These are phyloP conservation scores for Empis stercorea DNA, from an alignment of 2,888 invertebrate genomes.

Conservation along the genomic window DNA sequence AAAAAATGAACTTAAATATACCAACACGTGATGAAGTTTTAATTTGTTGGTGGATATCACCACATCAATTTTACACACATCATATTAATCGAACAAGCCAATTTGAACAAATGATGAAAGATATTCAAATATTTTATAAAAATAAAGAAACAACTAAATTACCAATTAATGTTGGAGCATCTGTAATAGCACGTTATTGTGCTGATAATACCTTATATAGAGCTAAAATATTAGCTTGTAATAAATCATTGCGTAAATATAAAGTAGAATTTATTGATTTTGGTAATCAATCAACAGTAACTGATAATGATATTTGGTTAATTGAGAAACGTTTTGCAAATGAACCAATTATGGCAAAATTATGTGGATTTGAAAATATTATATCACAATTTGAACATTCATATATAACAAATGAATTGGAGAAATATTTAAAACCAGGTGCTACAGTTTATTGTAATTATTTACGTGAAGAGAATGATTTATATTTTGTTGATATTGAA, in stretches of 20 bases:
- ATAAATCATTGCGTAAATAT: constrained; percentile 44
- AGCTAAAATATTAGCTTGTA: constrained; percentile 47
- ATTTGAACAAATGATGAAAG: constrained; percentile 56
- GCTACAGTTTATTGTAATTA: constrained; percentile 28
- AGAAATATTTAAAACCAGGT: constrained; percentile 28
- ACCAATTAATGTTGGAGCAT: constrained; percentile 43
- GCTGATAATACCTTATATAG: constrained; percentile 60
- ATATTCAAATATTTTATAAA: constrained; percentile 54
- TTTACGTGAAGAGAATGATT: constrained; percentile 18
- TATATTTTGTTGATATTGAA: constrained; percentile 28
- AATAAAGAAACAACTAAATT: constrained; percentile 27
- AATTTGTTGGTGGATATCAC: constrained; percentile 64
- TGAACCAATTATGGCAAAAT: constrained; percentile 56
- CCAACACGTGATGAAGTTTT: constrained; percentile 45
- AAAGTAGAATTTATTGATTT: constrained; percentile 64
- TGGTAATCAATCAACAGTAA: constrained; percentile 55
- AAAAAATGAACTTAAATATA: constrained; percentile 36
- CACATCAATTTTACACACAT: constrained; percentile 57
- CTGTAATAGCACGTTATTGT: constrained; percentile 55
- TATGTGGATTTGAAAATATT: constrained; percentile 51
- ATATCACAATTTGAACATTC: constrained; percentile 40
- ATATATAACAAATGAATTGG: constrained; percentile 32
- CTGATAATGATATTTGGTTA: constrained; percentile 52
- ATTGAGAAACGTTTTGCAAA: constrained; percentile 51
- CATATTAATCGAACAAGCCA: constrained; percentile 39